Evolutionary conservation across 2,113 vertebrate species (phyloP).

Genomic region (Uropsilus gracilis): DNA sequence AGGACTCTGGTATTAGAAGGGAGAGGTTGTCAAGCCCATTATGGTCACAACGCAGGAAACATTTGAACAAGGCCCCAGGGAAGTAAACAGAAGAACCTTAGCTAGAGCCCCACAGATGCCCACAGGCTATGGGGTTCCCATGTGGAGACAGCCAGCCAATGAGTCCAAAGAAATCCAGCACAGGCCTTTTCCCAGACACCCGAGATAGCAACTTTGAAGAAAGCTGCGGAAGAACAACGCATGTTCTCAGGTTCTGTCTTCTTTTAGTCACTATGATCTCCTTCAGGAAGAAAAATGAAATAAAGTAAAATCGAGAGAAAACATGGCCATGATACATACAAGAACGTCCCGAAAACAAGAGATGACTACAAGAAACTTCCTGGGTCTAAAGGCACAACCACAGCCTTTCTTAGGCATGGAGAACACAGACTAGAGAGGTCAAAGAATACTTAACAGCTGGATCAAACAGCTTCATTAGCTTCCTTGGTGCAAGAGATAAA

Average conservation of each 20-base stretch:
- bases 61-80: neutral
- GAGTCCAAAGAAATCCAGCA: neutral
- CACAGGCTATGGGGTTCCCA: neutral
- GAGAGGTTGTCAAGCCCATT: neutral
- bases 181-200: neutral
- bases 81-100: neutral
- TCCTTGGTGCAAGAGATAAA: neutral
- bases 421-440: neutral
- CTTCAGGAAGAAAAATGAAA: neutral
- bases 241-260: neutral
- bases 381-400: neutral
- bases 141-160: neutral
- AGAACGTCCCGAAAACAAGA: neutral
- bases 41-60: neutral
- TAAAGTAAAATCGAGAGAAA: neutral
- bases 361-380: neutral
- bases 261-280: neutral
- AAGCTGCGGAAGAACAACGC: neutral
- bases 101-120: neutral
- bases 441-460: neutral
- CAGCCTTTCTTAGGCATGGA: neutral
- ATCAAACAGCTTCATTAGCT: neutral
- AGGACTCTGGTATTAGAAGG: neutral
- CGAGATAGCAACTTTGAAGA: neutral
- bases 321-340: neutral